Percentiles rank a stretch among this genome's conserved stretches.
These are phyloP conservation scores for Botia kubotai DNA, from an alignment of 2,797 vertebrate species.

Conservation along the genomic window DNA sequence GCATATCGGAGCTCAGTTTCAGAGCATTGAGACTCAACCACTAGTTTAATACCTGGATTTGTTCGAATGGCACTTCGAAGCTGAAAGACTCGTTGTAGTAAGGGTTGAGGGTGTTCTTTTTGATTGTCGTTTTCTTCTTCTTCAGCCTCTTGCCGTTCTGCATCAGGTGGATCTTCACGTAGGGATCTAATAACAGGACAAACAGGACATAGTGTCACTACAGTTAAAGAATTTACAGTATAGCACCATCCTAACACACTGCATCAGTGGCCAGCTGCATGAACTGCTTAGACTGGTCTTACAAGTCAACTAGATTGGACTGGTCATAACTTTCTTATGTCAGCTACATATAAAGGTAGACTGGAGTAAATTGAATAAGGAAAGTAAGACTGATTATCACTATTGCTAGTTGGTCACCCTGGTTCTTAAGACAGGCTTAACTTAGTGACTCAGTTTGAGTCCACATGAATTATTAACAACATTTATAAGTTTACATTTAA, in stretches of 20 bases:
- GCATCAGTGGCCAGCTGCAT: too few species aligned
- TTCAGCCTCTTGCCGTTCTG: constrained; percentile 99
- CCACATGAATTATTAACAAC: too few species aligned
- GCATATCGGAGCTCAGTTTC: not conserved
- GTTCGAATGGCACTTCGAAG: constrained; percentile 99
- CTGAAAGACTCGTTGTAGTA: constrained; percentile 99
- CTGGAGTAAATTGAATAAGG: too few species aligned
- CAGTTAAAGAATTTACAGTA: not conserved
- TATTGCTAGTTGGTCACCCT: too few species aligned
- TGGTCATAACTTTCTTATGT: too few species aligned
- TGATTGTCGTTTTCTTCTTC: constrained; percentile 99
- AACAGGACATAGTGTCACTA: not conserved
- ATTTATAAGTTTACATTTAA: too few species aligned
- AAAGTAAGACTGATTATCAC: too few species aligned
- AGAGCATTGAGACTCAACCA: not conserved
- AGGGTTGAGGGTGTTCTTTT: constrained; percentile 99
- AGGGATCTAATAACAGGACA: constrained; percentile 84
- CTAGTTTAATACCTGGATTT: constrained; percentile 91
- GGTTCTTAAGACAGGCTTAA: too few species aligned
- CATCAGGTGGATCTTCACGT: constrained; percentile 99
- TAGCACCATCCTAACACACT: not conserved
- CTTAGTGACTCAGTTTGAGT: too few species aligned
- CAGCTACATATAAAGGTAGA: too few species aligned
- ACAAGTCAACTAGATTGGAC: too few species aligned
- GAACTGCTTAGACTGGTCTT: too few species aligned